Evolutionary conservation across 1,140 invertebrate genomes (phyloP), one percentile per base, ranked within the genome.

Genomic region (Drosophila bocqueti): DNA sequence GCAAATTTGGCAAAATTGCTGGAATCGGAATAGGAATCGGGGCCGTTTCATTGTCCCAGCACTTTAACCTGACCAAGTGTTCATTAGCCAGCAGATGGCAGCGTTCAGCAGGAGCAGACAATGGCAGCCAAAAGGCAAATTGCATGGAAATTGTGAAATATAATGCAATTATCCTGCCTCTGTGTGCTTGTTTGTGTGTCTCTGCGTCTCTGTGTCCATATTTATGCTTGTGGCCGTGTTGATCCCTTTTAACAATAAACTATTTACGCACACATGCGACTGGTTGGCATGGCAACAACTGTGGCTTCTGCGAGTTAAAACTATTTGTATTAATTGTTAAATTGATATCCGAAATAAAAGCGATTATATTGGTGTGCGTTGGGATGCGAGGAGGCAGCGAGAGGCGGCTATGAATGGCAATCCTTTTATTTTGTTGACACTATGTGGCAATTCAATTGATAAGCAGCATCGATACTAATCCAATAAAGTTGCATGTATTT

Each of bases 161-260:
- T 76, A 81, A 84, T 84, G 75, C 61, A 83, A 83, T 83, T 83
- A 80, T 55, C 15, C 38, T 52, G 63, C 63, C 36, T 45, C 21
- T 10, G 29, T 54, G 36, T 49, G 36, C 21, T 18, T 52, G 49
- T 18, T 10, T 18, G 29, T 52, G n/a, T 49, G 24, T 9, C 31
- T 54, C 15, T 24, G 21, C 38, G 36, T 57, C 36, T 46, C 21
- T 24, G 21, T 57, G 54, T 57, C 36, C 36, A 40, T 63, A 61
- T 62, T 45, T 66, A 31, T 31, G 36, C 63, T 52, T 68, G 65
- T 31, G 47, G 64, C 36, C 49, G 38, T 69, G 64, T 69, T 71
- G 57, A 61, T 73, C 71, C 55, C 67, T 61, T 60, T 60, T 60
- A 74, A 74, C 68, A 74, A 74, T 74, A 74, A 74, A 74, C 71